Base-by-base conservation (phyloP, 2,888 invertebrate genomes). In the Ectropis crepuscularia region DNA sequence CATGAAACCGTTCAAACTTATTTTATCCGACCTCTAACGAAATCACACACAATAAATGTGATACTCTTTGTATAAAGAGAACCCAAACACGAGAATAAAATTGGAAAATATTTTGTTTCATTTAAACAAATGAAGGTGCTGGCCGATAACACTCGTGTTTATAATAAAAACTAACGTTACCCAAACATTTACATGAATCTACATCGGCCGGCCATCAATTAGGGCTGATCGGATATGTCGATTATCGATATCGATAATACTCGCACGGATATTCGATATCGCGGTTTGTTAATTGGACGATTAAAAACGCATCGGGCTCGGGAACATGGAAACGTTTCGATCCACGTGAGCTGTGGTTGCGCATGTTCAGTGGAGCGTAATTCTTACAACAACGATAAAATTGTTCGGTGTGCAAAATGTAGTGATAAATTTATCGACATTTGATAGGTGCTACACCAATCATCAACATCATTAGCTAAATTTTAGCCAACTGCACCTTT, bases 221-320 rank as follows among this genome's bases (percentile, higher is more conserved):
- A 77, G 76, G 77, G 81, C 74, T 75, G 75, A 73, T 74, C 71
- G 70, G 77, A 80, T 81, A 78, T 28, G 16, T 28, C 16, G 16
- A 28, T 68, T 70, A 67, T 65, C 75, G 76, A 77, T 78, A 79
- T 67, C 75, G 76, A 77, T 78, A 80, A 68, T 63, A 63, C 64
- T 12, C 16, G 63, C 62, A 74, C 47, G 61, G 64, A 68, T 69
- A 70, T 58, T 77, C 73, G 76, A 80, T 79, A 80, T 63, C 66
- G 53, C 66, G 53, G 58, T 54, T 43, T 72, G 78, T 80, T 85
- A 85, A 87, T 87, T 79, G 76, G 75, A 74, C 68, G 67, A 86
- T 88, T 86, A 87, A 83, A 86, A 83, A 76, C 75, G 57, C 81
- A 83, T 88, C 78, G 74, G 65, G 75, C 76, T 78, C 76, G 78